These are phyloP conservation scores for Holacanthella duospinosa DNA, from an alignment of 2,888 invertebrate species.

Conservation along the genomic window DNA sequence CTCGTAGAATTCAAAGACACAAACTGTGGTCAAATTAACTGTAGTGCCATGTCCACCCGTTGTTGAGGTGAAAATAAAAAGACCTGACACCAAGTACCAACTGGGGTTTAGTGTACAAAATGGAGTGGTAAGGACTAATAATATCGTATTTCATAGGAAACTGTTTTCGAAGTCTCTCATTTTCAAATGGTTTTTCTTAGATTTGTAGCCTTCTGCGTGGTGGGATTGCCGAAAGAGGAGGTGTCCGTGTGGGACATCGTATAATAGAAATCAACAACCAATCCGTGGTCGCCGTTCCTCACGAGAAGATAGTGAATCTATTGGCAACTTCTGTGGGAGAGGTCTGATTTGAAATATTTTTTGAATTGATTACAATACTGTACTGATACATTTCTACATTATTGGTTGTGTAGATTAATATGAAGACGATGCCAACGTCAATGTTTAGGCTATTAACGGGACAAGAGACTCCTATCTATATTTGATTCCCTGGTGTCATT, in stretches of 20 bases:
- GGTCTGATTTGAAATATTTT: too few relatives aligned
- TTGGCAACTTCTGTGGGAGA: constrained; percentile 98
- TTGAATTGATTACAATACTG: constrained; percentile 40
- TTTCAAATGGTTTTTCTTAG: constrained; percentile 50
- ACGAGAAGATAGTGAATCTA: constrained; percentile 98
- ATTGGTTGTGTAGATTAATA: constrained; percentile 63
- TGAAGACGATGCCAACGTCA: constrained; percentile 99
- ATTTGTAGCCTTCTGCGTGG: constrained; percentile 96
- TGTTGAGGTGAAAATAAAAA: constrained; percentile 96
- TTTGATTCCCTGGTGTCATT: constrained; percentile 47
- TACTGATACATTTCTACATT: not conserved
- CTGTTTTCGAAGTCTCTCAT: too few relatives aligned
- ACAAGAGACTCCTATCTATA: constrained; percentile 98
- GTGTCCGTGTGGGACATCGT: constrained; percentile 95
- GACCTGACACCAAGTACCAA: constrained; percentile 99
- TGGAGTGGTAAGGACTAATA: constrained; percentile 69
- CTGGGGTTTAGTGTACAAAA: constrained; percentile 99
- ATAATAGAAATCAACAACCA: constrained; percentile 99
- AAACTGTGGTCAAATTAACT: constrained; percentile 96
- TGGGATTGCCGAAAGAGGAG: constrained; percentile 97
- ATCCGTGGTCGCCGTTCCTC: constrained; percentile 98
- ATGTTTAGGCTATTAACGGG: constrained; percentile 98
- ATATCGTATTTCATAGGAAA: too few relatives aligned
- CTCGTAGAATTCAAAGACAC: constrained; percentile 69
- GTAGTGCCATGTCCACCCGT: constrained; percentile 99